A percentile compares a stretch with the other conserved stretches of the same genome.
phyloP scores from a whole-genome alignment of 2,888 invertebrate genomes.

The Hirtodrosophila cameraria region DNA sequence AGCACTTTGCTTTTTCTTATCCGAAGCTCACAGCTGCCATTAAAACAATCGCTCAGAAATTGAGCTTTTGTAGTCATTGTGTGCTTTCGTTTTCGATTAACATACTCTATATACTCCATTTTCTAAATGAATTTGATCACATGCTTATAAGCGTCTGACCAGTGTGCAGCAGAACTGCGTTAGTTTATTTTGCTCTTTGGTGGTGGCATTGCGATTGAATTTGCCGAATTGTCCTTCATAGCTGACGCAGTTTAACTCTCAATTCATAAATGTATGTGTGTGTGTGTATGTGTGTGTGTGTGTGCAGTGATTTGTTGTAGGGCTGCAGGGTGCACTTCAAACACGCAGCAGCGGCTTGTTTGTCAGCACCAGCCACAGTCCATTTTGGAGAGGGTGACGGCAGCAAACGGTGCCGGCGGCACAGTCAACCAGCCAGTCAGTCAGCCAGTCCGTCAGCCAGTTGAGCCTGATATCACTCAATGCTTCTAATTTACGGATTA shows the following conservation, averaged over 20 bases:
- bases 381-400: background rate
- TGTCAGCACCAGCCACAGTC: constrained; percentile 59
- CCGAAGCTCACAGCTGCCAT: too few species aligned
- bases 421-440: constrained; percentile 27
- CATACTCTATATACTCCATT: too few species aligned
- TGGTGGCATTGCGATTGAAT: constrained; percentile 53
- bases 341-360: constrained; percentile 44
- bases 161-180: constrained; percentile 44
- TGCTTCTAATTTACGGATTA: constrained; percentile 81
- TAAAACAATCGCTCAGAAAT: too few species aligned
- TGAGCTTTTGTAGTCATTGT: too few species aligned
- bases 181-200: constrained; percentile 20
- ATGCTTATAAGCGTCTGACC: background rate
- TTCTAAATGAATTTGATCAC: too few species aligned
- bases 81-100: too few species aligned
- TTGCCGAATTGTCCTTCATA: constrained; percentile 22
- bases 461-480: constrained; percentile 61
- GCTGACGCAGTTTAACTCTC: constrained; percentile 46
- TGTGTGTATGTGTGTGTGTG: constrained; percentile 13
- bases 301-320: constrained; percentile 48
- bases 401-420: background rate
- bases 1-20: too few species aligned
- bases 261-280: constrained; percentile 3
- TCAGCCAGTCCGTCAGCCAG: constrained; percentile 26
- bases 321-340: constrained; percentile 72